Conservation (phyloP, 2,888 invertebrate species). For the Macrophya alboannulata region DNA sequence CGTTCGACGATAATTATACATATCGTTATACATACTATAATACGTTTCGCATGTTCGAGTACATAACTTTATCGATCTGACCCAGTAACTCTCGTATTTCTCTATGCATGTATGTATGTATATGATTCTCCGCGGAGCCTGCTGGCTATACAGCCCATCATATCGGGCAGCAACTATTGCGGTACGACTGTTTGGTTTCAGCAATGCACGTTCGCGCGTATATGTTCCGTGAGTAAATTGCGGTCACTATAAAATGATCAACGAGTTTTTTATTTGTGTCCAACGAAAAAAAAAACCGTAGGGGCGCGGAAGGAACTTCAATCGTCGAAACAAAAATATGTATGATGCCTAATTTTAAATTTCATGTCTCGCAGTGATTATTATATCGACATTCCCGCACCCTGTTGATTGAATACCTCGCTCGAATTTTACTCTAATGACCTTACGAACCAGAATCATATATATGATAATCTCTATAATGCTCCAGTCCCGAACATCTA, state of each 20-base stretch:
- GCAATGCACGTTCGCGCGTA: background rate
- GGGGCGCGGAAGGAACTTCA: background rate
- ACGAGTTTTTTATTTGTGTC: background rate
- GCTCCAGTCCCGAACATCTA: background rate
- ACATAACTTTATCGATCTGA: constrained; percentile 13
- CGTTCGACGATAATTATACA: background rate
- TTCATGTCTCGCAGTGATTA: background rate
- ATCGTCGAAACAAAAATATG: background rate
- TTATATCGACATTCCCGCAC: background rate
- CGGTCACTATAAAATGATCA: background rate
- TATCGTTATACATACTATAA: constrained; percentile 3
- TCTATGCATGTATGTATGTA: background rate
- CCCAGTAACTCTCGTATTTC: constrained; percentile 28
- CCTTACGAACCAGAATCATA: background rate
- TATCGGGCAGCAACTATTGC: constrained; percentile 9
- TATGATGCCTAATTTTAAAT: constrained; percentile 9
- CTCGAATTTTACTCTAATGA: background rate
- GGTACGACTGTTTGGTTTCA: background rate
- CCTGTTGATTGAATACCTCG: background rate
- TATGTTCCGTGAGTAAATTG: background rate
- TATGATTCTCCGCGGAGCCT: background rate
- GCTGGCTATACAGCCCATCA: background rate
- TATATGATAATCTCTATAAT: background rate
- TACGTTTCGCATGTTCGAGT: background rate
- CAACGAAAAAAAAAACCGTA: background rate